phyloP scores from a whole-genome alignment of 2,888 invertebrate species.

The Metopia argyrocephala region DNA sequence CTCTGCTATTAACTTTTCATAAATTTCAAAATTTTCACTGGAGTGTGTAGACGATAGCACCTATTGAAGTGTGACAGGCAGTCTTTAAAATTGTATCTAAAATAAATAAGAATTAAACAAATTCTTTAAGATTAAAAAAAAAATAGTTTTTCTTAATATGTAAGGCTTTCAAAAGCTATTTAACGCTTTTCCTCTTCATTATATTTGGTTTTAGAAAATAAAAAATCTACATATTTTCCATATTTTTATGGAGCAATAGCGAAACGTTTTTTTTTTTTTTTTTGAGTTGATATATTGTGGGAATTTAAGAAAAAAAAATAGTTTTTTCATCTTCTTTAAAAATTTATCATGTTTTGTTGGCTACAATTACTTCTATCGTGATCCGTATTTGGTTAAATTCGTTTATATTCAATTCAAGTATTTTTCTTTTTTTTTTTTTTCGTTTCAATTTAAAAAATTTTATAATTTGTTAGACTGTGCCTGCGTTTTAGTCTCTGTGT shows the following conservation, averaged over 20 bases:
- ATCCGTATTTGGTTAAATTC: slow-evolving; percentile 55
- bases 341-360: neutral
- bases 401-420: slow-evolving; percentile 48
- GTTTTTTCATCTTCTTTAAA: neutral
- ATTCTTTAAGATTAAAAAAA: neutral
- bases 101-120: neutral
- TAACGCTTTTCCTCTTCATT: slow-evolving; percentile 49
- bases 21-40: neutral
- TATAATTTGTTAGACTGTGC: neutral
- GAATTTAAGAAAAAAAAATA: slow-evolving; percentile 11
- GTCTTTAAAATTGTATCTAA: neutral
- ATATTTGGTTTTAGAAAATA: slow-evolving; percentile 1
- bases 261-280: neutral
- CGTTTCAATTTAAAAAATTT: too few relatives aligned
- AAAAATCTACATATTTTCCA: neutral
- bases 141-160: neutral
- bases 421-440: slow-evolving; percentile 40
- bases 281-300: slow-evolving; percentile 6
- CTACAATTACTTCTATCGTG: slow-evolving; percentile 25
- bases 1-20: too few relatives aligned
- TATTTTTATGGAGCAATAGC: too few relatives aligned
- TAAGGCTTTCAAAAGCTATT: neutral
- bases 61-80: neutral
- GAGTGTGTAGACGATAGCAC: neutral
- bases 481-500: neutral